These are phyloP conservation scores for Myopa tessellatipennis DNA, from an alignment of 2,888 invertebrate species.

Conservation along the genomic window DNA sequence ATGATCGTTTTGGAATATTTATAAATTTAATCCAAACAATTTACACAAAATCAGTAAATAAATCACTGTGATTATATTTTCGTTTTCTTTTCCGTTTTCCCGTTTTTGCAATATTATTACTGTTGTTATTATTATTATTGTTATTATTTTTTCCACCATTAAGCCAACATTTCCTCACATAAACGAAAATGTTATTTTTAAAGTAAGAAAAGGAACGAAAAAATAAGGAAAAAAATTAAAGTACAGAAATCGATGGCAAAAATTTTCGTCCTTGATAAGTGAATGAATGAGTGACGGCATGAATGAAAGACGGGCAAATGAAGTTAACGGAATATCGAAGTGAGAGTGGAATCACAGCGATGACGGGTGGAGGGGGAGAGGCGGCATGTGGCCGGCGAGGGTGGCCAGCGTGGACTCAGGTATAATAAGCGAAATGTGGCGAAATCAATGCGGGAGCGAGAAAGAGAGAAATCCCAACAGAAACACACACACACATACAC, in stretches of 20 bases:
- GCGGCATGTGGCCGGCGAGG: background rate
- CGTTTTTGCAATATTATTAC: no score
- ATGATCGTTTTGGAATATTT: no score
- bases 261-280: slow-evolving; percentile 23
- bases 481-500: background rate
- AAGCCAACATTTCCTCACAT: background rate
- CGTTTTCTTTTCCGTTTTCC: no score
- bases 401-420: background rate
- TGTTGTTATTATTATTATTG: no score
- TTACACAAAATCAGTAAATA: no score
- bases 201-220: background rate
- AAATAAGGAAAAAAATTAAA: slow-evolving; percentile 14
- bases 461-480: background rate
- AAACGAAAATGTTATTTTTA: slow-evolving; percentile 9
- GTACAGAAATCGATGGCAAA: slow-evolving; percentile 31
- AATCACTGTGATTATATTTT: no score
- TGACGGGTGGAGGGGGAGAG: background rate
- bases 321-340: background rate
- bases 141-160: background rate
- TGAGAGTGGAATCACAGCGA: background rate
- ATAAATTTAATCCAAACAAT: no score
- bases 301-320: slow-evolving; percentile 4
- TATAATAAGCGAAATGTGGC: slow-evolving; percentile 24
- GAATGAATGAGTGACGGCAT: slow-evolving; percentile 19
- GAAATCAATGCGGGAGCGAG: slow-evolving; percentile 19